Conservation (phyloP, 2,113 vertebrate species). For the Perca fluviatilis region DNA sequence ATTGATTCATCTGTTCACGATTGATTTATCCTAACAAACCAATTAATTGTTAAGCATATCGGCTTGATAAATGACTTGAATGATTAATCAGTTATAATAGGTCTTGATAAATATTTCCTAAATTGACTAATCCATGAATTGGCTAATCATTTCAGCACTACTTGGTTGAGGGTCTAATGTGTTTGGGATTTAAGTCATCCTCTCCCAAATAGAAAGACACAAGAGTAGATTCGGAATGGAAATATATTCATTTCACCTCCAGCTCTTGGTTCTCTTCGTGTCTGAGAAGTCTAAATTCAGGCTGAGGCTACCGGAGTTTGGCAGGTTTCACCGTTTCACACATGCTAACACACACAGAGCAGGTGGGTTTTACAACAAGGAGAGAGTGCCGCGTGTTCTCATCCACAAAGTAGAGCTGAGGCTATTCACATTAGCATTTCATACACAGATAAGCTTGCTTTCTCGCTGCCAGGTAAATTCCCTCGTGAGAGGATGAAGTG, state of each 20-base stretch:
- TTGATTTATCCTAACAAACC: neutral
- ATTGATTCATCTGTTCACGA: neutral
- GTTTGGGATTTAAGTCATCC: constrained; percentile 13
- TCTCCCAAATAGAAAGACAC: constrained; percentile 14
- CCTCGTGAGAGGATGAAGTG: constrained; percentile 67
- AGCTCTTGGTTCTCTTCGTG: constrained; percentile 44
- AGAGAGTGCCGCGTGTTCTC: constrained; percentile 50
- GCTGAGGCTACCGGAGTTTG: constrained; percentile 46
- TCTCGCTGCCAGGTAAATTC: constrained; percentile 74
- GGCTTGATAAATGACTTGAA: neutral
- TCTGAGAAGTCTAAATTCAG: constrained; percentile 55
- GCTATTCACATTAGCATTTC: constrained; percentile 76
- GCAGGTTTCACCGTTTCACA: constrained; percentile 53
- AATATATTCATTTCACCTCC: constrained; percentile 60
- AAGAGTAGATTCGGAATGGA: constrained; percentile 2
- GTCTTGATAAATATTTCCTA: neutral
- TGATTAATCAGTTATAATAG: neutral
- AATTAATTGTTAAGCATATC: neutral
- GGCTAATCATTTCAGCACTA: neutral
- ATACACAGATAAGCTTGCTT: constrained; percentile 68
- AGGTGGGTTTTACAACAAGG: constrained; percentile 62
- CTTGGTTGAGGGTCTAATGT: neutral
- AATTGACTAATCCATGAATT: neutral
- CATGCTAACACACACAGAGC: constrained; percentile 67
- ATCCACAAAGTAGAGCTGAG: constrained; percentile 48